Evolutionary conservation across 2,888 invertebrate genomes (phyloP).

Genomic region (Noctua comes): DNA sequence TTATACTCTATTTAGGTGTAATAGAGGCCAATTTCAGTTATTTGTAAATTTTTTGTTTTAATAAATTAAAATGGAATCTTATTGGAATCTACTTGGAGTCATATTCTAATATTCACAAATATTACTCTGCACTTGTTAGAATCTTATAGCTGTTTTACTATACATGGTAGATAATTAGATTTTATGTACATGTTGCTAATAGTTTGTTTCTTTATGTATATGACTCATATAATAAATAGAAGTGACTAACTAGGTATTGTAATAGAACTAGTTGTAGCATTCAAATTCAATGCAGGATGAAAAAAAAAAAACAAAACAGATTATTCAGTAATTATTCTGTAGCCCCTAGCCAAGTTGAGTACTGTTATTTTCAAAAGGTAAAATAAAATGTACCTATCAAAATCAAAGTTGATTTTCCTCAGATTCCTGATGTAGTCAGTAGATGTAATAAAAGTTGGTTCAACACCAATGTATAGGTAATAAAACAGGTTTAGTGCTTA

Average conservation of each 20-base stretch:
- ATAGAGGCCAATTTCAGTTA: slow-evolving; percentile 70
- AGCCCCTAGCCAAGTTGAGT: not conserved
- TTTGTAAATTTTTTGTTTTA: slow-evolving; percentile 53
- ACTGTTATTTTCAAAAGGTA: not conserved
- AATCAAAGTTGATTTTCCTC: slow-evolving; percentile 5
- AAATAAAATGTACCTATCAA: not conserved
- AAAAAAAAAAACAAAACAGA: not conserved
- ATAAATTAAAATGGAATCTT: slow-evolving; percentile 56
- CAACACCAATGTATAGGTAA: slow-evolving; percentile 44
- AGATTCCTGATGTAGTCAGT: slow-evolving; percentile 13
- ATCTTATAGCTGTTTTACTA: slow-evolving; percentile 50
- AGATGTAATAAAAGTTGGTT: slow-evolving; percentile 36
- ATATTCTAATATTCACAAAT: no score
- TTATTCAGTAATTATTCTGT: not conserved
- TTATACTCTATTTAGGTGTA: slow-evolving; percentile 63
- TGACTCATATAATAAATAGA: not conserved
- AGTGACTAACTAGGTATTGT: not conserved
- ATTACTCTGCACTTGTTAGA: slow-evolving; percentile 66
- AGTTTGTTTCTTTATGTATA: not conserved
- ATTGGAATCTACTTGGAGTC: slow-evolving; percentile 44
- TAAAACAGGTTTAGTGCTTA: slow-evolving; percentile 50
- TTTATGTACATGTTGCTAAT: not conserved
- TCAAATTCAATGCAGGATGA: not conserved
- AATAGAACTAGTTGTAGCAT: not conserved
- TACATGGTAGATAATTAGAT: not conserved